Evolutionary conservation across 2,113 vertebrate genomes (phyloP).

Genomic region (Platysteira castanea): DNA sequence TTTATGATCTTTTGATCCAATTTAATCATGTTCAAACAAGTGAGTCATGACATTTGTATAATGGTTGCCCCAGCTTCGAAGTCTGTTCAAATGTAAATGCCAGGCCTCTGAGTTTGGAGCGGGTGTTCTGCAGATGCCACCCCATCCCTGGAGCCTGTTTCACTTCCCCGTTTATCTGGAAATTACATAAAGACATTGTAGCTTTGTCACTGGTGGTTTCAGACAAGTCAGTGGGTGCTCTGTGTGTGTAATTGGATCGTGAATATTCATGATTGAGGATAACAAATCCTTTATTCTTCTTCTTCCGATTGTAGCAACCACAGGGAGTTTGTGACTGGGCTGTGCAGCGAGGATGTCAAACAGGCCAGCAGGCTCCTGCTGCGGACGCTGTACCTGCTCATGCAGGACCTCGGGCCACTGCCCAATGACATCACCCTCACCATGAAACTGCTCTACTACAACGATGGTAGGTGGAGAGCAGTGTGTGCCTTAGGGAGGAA

Average conservation of each 20-base stretch:
- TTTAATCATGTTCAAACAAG: constrained; percentile 46
- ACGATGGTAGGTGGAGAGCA: constrained; percentile 61
- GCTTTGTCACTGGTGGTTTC: constrained; percentile 6
- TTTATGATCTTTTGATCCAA: constrained; percentile 32
- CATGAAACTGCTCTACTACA: constrained; percentile 80
- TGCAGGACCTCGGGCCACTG: constrained; percentile 74
- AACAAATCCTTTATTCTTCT: constrained; percentile 39
- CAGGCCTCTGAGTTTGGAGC: not conserved
- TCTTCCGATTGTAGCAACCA: constrained; percentile 33
- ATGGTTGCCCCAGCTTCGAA: constrained; percentile 7
- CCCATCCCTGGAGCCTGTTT: constrained; percentile 15
- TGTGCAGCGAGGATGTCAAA: constrained; percentile 66
- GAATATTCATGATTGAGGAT: constrained; percentile 28
- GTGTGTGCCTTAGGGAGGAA: not conserved
- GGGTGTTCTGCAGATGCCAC: not conserved
- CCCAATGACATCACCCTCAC: constrained; percentile 72
- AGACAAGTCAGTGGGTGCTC: not conserved
- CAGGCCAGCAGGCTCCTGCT: constrained; percentile 79
- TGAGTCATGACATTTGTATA: constrained; percentile 50
- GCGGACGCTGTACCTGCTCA: constrained; percentile 70
- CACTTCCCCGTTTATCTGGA: constrained; percentile 40
- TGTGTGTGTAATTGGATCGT: constrained; percentile 17
- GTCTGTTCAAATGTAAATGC: constrained; percentile 53
- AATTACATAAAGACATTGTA: constrained; percentile 9
- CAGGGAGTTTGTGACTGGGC: constrained; percentile 14